Conservation (phyloP, 1,140 invertebrate genomes). For the Calliopsis andreniformis region DNA sequence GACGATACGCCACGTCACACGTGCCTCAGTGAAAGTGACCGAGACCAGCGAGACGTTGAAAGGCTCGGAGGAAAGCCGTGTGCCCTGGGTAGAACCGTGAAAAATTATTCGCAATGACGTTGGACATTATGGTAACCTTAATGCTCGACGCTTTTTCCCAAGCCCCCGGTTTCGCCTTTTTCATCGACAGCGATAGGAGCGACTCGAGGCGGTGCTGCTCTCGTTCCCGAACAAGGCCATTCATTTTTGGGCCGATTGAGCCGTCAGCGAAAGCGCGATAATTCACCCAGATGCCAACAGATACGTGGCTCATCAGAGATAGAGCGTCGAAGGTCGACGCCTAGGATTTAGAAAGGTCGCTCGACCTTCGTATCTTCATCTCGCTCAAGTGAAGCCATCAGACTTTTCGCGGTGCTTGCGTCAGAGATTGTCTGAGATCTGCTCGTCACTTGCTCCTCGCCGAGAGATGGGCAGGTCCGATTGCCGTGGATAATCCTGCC, state of each 20-base stretch:
- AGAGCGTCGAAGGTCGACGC: slow-evolving; percentile 71
- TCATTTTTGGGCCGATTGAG: slow-evolving; percentile 76
- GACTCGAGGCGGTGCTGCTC: slow-evolving; percentile 9
- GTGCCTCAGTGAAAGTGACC: slow-evolving; percentile 27
- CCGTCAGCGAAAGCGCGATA: slow-evolving; percentile 76
- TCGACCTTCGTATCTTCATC: slow-evolving; percentile 52
- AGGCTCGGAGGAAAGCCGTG: background rate
- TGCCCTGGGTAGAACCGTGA: slow-evolving; percentile 28
- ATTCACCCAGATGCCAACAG: slow-evolving; percentile 76
- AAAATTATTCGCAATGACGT: slow-evolving; percentile 62
- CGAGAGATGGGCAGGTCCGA: slow-evolving; percentile 38
- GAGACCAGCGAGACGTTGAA: background rate
- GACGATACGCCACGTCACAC: background rate
- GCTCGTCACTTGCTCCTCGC: slow-evolving; percentile 12
- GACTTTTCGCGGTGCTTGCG: slow-evolving; percentile 65
- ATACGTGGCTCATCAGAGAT: slow-evolving; percentile 72
- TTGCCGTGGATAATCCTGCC: slow-evolving; percentile 37
- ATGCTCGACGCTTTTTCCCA: slow-evolving; percentile 19
- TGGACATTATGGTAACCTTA: slow-evolving; percentile 51
- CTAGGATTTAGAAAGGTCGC: slow-evolving; percentile 9
- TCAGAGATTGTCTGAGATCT: slow-evolving; percentile 30
- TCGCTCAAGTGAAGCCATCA: slow-evolving; percentile 11
- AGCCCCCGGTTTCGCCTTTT: slow-evolving; percentile 6
- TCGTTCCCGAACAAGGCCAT: slow-evolving; percentile 26
- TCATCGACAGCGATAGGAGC: background rate